phyloP scores from a whole-genome alignment of 1,140 invertebrate species.

The Latrodectus geometricus region DNA sequence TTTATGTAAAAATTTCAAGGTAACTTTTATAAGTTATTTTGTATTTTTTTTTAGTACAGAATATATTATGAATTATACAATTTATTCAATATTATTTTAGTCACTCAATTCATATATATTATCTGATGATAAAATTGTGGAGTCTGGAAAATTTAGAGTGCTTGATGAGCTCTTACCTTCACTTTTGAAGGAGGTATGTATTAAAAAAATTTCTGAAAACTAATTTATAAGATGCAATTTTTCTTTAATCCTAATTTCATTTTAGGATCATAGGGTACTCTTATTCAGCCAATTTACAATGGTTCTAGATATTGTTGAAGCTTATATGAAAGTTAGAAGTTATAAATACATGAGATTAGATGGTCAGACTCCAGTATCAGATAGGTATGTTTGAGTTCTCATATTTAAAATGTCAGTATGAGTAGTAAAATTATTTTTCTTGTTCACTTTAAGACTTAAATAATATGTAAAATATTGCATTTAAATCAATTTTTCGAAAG shows the following conservation, averaged over 20 bases:
- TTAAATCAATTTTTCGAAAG: no score
- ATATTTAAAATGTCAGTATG: neutral
- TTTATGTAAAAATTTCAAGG: constrained; percentile 77
- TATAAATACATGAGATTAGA: constrained; percentile 75
- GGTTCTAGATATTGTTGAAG: constrained; percentile 94
- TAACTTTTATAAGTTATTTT: constrained; percentile 64
- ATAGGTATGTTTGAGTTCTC: constrained; percentile 68
- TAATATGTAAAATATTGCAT: no score
- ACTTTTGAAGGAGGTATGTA: constrained; percentile 69
- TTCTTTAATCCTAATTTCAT: constrained; percentile 12
- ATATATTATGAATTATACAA: constrained; percentile 6
- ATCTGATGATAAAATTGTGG: constrained; percentile 68
- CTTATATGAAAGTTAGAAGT: constrained; percentile 51
- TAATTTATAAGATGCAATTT: constrained; percentile 20
- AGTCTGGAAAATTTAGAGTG: constrained; percentile 73
- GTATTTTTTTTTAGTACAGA: neutral
- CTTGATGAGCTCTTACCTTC: constrained; percentile 71
- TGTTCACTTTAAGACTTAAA: no score
- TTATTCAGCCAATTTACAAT: constrained; percentile 98
- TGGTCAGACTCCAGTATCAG: constrained; percentile 91
- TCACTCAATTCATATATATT: constrained; percentile 68
- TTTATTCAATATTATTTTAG: constrained; percentile 29
- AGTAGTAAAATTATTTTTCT: no score
- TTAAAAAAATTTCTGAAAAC: constrained; percentile 7
- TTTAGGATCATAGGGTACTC: constrained; percentile 76